A percentile compares a stretch with the other conserved stretches of the same genome.
Conservation (phyloP, 2,888 invertebrate genomes). For the Lasius fuliginosus region DNA sequence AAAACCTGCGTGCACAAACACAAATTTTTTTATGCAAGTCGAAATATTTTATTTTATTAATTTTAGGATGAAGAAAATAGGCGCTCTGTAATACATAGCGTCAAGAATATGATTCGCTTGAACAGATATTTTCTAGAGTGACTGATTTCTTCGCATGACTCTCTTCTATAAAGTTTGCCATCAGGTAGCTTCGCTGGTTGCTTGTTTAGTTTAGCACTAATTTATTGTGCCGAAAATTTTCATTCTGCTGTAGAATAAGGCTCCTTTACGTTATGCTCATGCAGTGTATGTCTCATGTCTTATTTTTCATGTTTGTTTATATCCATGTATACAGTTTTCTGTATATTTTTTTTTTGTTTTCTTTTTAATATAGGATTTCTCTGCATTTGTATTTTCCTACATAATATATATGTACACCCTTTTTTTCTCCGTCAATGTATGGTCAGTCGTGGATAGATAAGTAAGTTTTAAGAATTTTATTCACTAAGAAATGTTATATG, state of each 20-base stretch:
- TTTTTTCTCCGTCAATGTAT: slow-evolving; percentile 77
- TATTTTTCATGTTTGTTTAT: slow-evolving; percentile 74
- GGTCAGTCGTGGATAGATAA: slow-evolving; percentile 74
- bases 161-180: slow-evolving; percentile 83
- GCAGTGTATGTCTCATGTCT: slow-evolving; percentile 86
- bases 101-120: slow-evolving; percentile 57
- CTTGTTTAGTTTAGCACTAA: slow-evolving; percentile 86
- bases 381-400: slow-evolving; percentile 53
- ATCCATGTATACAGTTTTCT: slow-evolving; percentile 56
- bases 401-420: slow-evolving; percentile 64
- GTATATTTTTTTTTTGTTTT: slow-evolving; percentile 56
- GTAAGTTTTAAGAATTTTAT: slow-evolving; percentile 62
- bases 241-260: slow-evolving; percentile 82
- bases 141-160: slow-evolving; percentile 85
- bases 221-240: slow-evolving; percentile 83
- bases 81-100: slow-evolving; percentile 44
- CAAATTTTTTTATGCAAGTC: slow-evolving; percentile 46
- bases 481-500: slow-evolving; percentile 48
- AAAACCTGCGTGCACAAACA: slow-evolving; percentile 39
- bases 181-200: slow-evolving; percentile 85
- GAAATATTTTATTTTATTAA: slow-evolving; percentile 57
- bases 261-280: slow-evolving; percentile 85
- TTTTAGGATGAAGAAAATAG: slow-evolving; percentile 55
- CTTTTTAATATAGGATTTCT: slow-evolving; percentile 67
- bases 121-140: slow-evolving; percentile 73